phyloP scores from a whole-genome alignment of 2,113 vertebrate genomes.

The Neopipo cinnamomea region DNA sequence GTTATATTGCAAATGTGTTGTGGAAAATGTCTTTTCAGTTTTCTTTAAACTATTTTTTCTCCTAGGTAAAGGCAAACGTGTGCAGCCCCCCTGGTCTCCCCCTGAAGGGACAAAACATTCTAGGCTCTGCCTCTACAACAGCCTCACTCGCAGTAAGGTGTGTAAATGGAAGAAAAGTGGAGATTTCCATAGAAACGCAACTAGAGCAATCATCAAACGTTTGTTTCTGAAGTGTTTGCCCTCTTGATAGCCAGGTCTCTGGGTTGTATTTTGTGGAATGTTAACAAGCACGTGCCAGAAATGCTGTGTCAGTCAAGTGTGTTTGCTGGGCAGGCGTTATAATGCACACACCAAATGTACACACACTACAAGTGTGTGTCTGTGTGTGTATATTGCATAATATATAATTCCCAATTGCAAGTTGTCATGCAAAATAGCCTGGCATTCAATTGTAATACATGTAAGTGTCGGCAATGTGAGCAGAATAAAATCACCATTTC shows the following conservation, averaged over 20 bases:
- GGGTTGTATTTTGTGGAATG: not conserved
- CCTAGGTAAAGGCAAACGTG: constrained; percentile 83
- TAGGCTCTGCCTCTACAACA: constrained; percentile 90
- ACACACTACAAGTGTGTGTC: not conserved
- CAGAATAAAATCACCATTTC: not conserved
- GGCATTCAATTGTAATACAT: not conserved
- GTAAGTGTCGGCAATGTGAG: not conserved
- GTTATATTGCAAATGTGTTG: not conserved
- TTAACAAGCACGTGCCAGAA: not conserved
- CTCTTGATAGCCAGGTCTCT: not conserved
- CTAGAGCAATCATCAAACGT: not conserved
- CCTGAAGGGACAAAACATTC: constrained; percentile 81
- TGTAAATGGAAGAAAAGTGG: not conserved
- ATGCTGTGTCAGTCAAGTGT: not conserved
- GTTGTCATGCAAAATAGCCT: not conserved
- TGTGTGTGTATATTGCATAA: not conserved
- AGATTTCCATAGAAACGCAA: not conserved
- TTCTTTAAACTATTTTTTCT: not conserved
- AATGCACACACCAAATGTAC: not conserved
- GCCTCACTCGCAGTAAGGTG: constrained; percentile 92
- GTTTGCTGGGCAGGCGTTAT: not conserved
- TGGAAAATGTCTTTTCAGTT: not conserved
- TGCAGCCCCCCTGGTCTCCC: constrained; percentile 85
- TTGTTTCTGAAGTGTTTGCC: not conserved
- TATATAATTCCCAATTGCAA: not conserved